Conservation (phyloP, 2,797 vertebrate genomes). For the Nasua narica region DNA sequence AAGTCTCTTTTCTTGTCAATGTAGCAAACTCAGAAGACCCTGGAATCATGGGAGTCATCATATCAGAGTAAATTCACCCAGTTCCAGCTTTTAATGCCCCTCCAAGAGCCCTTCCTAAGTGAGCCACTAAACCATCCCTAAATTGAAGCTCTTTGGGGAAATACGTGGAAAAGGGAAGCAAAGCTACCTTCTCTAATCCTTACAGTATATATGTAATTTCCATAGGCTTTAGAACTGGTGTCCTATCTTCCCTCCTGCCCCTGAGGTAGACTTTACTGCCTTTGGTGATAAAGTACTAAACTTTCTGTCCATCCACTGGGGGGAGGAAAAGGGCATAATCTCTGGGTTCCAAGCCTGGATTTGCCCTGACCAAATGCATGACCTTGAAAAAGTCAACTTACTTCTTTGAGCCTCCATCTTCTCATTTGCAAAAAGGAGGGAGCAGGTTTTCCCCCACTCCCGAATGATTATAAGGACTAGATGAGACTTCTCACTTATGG, state of each 20-base stretch:
- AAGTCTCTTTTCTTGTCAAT: background rate
- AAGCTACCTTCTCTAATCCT: background rate
- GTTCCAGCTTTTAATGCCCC: background rate
- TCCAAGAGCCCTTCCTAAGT: background rate
- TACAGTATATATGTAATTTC: background rate
- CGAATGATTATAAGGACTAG: background rate
- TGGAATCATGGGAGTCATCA: background rate
- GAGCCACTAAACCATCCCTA: background rate
- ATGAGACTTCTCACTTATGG: background rate
- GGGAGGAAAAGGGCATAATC: background rate
- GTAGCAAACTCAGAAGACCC: constrained; percentile 15
- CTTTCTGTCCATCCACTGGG: background rate
- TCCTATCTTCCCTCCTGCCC: background rate
- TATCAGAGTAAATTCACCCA: background rate
- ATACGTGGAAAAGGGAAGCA: background rate
- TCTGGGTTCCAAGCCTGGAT: background rate
- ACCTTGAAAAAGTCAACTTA: background rate
- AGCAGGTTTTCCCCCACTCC: background rate
- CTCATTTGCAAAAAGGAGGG: background rate
- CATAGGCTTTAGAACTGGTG: no score
- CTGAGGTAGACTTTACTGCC: background rate
- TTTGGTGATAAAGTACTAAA: background rate
- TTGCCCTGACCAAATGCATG: background rate
- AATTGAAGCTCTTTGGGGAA: background rate
- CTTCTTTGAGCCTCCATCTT: background rate